Conservation (phyloP, 2,797 vertebrate genomes). For the Acomys russatus region DNA sequence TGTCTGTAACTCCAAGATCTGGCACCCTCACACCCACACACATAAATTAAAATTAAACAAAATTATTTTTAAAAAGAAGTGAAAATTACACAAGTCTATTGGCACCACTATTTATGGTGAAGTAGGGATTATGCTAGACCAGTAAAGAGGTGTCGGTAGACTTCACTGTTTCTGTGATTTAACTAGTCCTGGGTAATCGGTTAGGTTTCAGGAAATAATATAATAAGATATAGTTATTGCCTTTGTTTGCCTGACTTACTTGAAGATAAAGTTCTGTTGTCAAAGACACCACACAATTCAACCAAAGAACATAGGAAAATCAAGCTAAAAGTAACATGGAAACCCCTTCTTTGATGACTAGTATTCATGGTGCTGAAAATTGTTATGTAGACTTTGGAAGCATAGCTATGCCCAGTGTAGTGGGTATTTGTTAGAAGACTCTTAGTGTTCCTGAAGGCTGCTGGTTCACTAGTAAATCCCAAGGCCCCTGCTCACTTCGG, state of each 20-base stretch:
- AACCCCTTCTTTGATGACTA: neutral
- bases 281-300: neutral
- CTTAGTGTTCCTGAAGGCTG: too few species aligned
- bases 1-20: too few species aligned
- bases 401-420: too few species aligned
- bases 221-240: neutral
- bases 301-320: neutral
- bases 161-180: neutral
- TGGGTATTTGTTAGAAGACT: too few species aligned
- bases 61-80: too few species aligned
- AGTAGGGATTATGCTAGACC: neutral
- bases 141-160: neutral
- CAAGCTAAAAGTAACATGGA: neutral
- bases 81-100: neutral
- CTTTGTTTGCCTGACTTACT: neutral
- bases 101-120: neutral
- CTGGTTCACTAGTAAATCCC: too few species aligned
- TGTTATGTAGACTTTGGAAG: neutral
- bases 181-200: neutral
- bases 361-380: neutral
- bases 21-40: too few species aligned
- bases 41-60: too few species aligned
- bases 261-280: neutral
- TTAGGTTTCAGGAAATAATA: neutral
- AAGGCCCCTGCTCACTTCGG: too few species aligned